Conservation (phyloP, 2,797 vertebrate species). For the Cossypha heuglini region DNA sequence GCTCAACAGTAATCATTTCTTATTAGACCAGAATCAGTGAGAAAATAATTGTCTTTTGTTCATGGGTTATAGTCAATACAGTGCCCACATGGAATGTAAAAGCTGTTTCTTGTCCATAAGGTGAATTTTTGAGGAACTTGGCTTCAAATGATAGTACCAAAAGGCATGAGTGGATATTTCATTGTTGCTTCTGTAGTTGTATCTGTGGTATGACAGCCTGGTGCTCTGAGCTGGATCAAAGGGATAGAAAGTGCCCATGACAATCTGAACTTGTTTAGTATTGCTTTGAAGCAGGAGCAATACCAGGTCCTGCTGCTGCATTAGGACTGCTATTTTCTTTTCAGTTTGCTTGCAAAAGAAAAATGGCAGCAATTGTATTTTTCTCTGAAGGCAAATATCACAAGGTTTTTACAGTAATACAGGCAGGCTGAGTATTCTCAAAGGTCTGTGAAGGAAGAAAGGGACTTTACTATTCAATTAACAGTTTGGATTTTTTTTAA, state of each 20-base stretch:
- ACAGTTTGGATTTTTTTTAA: slow-evolving; percentile 12
- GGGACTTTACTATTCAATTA: slow-evolving; percentile 36
- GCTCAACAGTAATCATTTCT: not conserved
- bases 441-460: not conserved
- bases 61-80: not conserved
- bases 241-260: not conserved
- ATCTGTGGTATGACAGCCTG: not conserved
- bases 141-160: not conserved
- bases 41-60: not conserved
- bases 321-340: slow-evolving; percentile 1
- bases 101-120: not conserved
- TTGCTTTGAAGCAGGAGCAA: not conserved
- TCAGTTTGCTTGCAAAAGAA: not conserved
- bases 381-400: slow-evolving; percentile 21
- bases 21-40: not conserved
- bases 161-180: not conserved
- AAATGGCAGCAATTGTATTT: slow-evolving; percentile 18
- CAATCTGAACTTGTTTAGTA: not conserved
- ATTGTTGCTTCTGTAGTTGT: not conserved
- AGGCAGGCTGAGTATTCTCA: not conserved
- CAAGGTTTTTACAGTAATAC: slow-evolving; percentile 17
- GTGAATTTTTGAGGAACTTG: not conserved
- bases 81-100: not conserved
- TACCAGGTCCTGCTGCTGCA: not conserved
- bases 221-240: slow-evolving; percentile 9